A percentile compares a stretch with the other conserved stretches of the same genome.
phyloP scores from a whole-genome alignment of 2,797 vertebrate genomes.

The Fratercula arctica region DNA sequence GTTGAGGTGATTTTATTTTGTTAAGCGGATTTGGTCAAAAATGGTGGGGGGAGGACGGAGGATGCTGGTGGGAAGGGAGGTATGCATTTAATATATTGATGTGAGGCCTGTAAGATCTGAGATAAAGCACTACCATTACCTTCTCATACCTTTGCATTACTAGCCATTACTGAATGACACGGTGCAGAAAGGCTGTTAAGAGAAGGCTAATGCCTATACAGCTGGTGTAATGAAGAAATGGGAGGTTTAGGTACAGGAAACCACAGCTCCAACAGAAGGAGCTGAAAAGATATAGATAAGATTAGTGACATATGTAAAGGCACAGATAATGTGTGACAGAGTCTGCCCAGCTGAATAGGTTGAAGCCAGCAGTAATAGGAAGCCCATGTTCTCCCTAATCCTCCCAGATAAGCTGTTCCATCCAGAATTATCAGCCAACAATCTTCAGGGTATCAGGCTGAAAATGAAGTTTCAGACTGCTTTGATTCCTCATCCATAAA shows the following conservation, averaged over 20 bases:
- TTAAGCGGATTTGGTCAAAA: conserved; percentile 57
- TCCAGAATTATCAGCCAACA: conserved; percentile 88
- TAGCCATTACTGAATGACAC: conserved; percentile 75
- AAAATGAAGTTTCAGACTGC: conserved; percentile 94
- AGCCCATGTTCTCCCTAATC: conserved; percentile 86
- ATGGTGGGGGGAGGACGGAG: not conserved
- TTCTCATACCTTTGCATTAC: conserved; percentile 74
- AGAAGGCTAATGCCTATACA: conserved; percentile 77
- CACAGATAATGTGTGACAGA: conserved; percentile 85
- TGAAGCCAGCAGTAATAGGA: conserved; percentile 87
- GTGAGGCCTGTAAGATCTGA: conserved; percentile 72
- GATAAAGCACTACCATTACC: conserved; percentile 75
- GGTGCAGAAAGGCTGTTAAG: conserved; percentile 78
- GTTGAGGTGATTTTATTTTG: conserved; percentile 60
- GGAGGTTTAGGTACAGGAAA: conserved; percentile 78
- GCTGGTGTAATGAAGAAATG: conserved; percentile 80
- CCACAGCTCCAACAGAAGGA: conserved; percentile 81
- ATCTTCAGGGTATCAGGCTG: conserved; percentile 94
- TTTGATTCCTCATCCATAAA: conserved; percentile 88
- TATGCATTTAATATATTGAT: conserved; percentile 69
- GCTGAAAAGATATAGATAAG: conserved; percentile 87
- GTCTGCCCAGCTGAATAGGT: conserved; percentile 84
- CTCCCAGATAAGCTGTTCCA: conserved; percentile 85
- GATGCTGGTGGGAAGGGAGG: not conserved
- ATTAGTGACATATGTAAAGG: conserved; percentile 91